phyloP scores from a whole-genome alignment of 2,797 vertebrate species.

The Lacerta bilineata region DNA sequence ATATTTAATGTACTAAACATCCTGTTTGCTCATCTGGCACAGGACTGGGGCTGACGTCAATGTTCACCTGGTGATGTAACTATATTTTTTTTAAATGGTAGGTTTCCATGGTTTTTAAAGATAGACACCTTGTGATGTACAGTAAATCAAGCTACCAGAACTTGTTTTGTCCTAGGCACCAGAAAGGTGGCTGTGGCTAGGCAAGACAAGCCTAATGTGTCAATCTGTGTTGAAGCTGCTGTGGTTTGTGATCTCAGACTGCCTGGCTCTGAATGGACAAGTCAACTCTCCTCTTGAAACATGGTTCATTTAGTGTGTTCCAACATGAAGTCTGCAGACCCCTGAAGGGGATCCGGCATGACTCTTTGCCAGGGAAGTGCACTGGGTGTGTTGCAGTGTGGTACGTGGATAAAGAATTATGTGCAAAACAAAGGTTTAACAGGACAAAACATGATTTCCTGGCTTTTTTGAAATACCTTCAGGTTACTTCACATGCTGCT shows the following conservation, averaged over 20 bases:
- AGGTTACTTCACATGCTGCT: not conserved
- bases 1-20: slow-evolving; percentile 33
- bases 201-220: slow-evolving; percentile 26
- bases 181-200: slow-evolving; percentile 12
- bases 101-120: slow-evolving; percentile 49
- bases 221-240: slow-evolving; percentile 7
- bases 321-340: slow-evolving; percentile 1
- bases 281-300: not conserved
- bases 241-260: not conserved
- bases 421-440: not conserved
- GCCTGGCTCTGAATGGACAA: not conserved
- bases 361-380: not conserved
- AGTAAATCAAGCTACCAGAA: slow-evolving; percentile 38
- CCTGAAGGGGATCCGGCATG: not conserved
- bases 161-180: slow-evolving; percentile 4
- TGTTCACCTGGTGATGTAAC: slow-evolving; percentile 29
- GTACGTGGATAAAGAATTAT: not conserved
- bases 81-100: slow-evolving; percentile 30
- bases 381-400: not conserved
- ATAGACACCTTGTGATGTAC: slow-evolving; percentile 13
- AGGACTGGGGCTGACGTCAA: slow-evolving; percentile 9
- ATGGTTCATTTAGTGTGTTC: slow-evolving; percentile 8
- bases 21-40: slow-evolving; percentile 38
- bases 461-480: not conserved
- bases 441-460: not conserved